A percentile compares a stretch with the other conserved stretches of the same genome.
Conservation (phyloP, 2,888 invertebrate species). For the Dicroscelio sp. region DNA sequence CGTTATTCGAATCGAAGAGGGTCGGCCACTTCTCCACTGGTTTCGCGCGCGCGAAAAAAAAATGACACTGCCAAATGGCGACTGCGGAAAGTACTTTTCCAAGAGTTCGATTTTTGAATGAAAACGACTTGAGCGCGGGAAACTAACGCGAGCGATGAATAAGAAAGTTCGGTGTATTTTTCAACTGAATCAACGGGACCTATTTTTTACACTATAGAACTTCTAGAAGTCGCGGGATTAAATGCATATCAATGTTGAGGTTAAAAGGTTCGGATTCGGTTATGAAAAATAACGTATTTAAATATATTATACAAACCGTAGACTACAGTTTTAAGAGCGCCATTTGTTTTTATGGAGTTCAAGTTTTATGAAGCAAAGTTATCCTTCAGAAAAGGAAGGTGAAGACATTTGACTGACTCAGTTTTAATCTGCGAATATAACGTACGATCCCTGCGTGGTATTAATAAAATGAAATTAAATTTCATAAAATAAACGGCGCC, state of each 20-base stretch:
- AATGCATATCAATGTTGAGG: conserved; percentile 68
- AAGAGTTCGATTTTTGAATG: conserved; percentile 60
- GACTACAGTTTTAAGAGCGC: conserved; percentile 43
- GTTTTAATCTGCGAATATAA: too few species aligned
- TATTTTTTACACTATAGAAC: conserved; percentile 73
- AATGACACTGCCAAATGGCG: conserved; percentile 59
- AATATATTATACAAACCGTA: conserved; percentile 25
- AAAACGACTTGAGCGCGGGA: conserved; percentile 23
- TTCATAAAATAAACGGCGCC: too few species aligned
- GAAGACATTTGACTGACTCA: too few species aligned
- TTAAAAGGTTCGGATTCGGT: conserved; percentile 41
- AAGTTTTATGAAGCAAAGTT: too few species aligned
- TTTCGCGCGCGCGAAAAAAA: conserved; percentile 40
- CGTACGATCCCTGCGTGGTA: too few species aligned
- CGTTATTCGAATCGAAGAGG: conserved; percentile 40
- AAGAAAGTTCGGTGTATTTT: conserved; percentile 65
- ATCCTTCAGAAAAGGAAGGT: too few species aligned
- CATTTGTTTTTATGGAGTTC: too few species aligned
- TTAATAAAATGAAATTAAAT: too few species aligned
- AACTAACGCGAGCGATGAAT: conserved; percentile 50
- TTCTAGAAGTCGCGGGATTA: conserved; percentile 16
- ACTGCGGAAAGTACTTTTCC: conserved; percentile 60
- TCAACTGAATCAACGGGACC: conserved; percentile 66
- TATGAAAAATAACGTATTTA: conserved; percentile 35
- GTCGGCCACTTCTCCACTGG: conserved; percentile 27